These are phyloP conservation scores for Hypomecis punctinalis DNA, from an alignment of 2,888 invertebrate genomes.

Conservation along the genomic window DNA sequence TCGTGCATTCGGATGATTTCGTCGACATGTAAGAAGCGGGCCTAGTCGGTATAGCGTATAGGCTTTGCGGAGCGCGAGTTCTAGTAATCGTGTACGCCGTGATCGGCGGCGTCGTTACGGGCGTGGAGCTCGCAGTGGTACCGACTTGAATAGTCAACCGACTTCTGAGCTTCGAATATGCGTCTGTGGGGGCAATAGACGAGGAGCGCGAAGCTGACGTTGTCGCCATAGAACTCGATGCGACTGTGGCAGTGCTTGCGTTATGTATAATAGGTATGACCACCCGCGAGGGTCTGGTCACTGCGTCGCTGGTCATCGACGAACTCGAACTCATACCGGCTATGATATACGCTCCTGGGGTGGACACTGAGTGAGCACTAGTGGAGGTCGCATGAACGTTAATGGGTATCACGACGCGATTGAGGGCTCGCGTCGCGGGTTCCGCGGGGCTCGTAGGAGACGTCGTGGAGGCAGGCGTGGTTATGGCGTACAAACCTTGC, in stretches of 20 bases:
- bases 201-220: background rate
- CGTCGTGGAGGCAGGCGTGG: background rate
- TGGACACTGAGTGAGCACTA: background rate
- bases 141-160: constrained; percentile 8
- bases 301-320: background rate
- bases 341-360: constrained; percentile 17
- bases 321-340: constrained; percentile 5
- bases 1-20: constrained; percentile 1
- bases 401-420: constrained; percentile 15
- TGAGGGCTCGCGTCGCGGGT: background rate
- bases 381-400: constrained; percentile 13
- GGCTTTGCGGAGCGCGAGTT: constrained; percentile 12
- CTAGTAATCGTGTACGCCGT: constrained; percentile 20
- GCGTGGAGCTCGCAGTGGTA: constrained; percentile 2
- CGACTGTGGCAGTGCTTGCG: background rate
- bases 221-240: background rate
- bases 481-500: background rate
- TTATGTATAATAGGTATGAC: constrained; percentile 16
- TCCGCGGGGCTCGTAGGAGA: constrained; percentile 7
- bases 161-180: constrained; percentile 4
- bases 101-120: constrained; percentile 8
- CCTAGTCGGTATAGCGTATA: constrained; percentile 5
- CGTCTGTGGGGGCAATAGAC: background rate
- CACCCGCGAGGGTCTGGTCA: constrained; percentile 15
- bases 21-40: background rate